Conservation (phyloP, 2,888 invertebrate species). For the Mythimna pallens region DNA sequence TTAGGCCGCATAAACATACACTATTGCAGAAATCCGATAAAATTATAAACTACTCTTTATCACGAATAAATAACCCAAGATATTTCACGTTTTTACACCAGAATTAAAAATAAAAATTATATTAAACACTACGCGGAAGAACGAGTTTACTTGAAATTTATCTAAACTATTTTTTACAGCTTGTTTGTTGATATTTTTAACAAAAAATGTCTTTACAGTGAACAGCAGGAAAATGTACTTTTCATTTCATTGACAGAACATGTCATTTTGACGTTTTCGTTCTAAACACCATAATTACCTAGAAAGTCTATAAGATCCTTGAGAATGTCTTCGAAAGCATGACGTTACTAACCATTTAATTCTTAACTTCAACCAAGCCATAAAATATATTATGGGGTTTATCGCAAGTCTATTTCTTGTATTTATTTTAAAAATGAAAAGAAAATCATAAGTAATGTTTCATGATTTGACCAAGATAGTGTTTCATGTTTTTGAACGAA, state of each 20-base stretch:
- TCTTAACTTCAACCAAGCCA: neutral
- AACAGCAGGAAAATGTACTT: slow-evolving; percentile 52
- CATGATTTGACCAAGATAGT: neutral
- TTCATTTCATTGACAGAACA: slow-evolving; percentile 48
- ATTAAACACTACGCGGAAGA: slow-evolving; percentile 15
- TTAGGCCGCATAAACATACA: slow-evolving; percentile 75
- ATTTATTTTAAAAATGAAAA: neutral
- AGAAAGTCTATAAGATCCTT: neutral
- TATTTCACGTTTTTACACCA: slow-evolving; percentile 37
- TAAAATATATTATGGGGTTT: fast-evolving
- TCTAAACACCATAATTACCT: neutral
- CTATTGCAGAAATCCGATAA: slow-evolving; percentile 68
- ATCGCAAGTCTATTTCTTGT: too few species aligned
- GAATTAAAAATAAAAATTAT: slow-evolving; percentile 3
- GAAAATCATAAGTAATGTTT: neutral
- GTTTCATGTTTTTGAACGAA: slow-evolving; percentile 13
- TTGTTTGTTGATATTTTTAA: slow-evolving; percentile 46
- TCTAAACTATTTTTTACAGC: slow-evolving; percentile 10
- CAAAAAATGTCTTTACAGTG: slow-evolving; percentile 22
- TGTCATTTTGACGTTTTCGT: slow-evolving; percentile 52
- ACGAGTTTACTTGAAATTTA: slow-evolving; percentile 18
- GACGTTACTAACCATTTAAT: neutral
- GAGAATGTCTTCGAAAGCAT: neutral
- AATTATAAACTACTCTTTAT: slow-evolving; percentile 58
- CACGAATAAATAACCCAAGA: slow-evolving; percentile 40